phyloP scores from a whole-genome alignment of 2,797 vertebrate species.

The Mallotus villosus region DNA sequence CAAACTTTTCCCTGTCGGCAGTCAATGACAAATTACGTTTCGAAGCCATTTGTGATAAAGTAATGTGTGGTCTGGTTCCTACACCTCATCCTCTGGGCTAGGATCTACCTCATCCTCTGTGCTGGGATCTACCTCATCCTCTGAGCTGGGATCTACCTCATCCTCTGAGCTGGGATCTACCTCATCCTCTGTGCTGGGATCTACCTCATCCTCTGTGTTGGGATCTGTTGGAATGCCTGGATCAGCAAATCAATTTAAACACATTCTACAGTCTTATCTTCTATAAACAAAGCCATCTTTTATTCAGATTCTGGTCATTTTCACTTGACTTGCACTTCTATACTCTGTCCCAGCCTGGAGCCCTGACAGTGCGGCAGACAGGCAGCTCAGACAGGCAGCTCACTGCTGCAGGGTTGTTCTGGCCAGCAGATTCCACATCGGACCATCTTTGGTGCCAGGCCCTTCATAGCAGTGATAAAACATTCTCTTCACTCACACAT shows the following conservation, averaged over 20 bases:
- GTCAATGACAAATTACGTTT: too few species aligned
- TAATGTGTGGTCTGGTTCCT: slow-evolving; percentile 33
- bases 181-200: slow-evolving; percentile 50
- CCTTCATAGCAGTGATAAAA: too few species aligned
- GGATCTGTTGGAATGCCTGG: slow-evolving; percentile 62
- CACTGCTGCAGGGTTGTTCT: too few species aligned
- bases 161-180: slow-evolving; percentile 51
- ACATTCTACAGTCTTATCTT: slow-evolving; percentile 51
- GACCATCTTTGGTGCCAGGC: too few species aligned
- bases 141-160: slow-evolving; percentile 48
- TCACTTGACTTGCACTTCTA: slow-evolving; percentile 43
- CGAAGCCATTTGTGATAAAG: slow-evolving; percentile 36
- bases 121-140: slow-evolving; percentile 50
- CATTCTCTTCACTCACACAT: too few species aligned
- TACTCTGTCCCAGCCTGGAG: slow-evolving; percentile 36
- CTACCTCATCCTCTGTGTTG: slow-evolving; percentile 42
- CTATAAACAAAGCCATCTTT: slow-evolving; percentile 52
- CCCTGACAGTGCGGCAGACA: background rate
- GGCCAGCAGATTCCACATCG: too few species aligned
- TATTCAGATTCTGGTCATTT: slow-evolving; percentile 57
- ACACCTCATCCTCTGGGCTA: too few species aligned
- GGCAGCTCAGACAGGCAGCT: too few species aligned
- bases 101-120: slow-evolving; percentile 42
- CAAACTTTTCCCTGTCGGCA: background rate
- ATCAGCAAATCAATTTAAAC: slow-evolving; percentile 57